Evolutionary conservation across 1,140 invertebrate species (phyloP).

Genomic region (Drosophila pruinosa): DNA sequence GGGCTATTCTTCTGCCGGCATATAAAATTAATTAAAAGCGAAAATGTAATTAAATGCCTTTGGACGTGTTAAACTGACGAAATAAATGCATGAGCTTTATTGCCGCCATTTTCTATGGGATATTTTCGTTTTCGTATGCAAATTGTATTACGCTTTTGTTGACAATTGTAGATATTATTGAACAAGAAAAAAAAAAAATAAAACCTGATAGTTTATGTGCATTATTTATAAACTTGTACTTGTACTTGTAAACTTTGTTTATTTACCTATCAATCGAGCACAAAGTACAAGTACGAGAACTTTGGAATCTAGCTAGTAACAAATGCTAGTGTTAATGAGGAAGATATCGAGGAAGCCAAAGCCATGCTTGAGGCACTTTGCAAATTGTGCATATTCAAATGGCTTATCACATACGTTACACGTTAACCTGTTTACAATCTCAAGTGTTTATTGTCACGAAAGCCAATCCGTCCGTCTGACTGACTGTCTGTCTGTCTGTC

Average conservation of each 20-base stretch:
- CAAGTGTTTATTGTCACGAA: too few species aligned
- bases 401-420: neutral
- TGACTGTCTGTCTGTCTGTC: too few species aligned
- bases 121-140: neutral
- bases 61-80: neutral
- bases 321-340: neutral
- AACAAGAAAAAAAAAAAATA: neutral
- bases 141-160: neutral
- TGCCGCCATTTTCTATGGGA: neutral
- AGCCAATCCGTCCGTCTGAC: too few species aligned
- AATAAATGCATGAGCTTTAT: neutral
- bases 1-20: constrained; percentile 3
- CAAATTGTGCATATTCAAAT: neutral
- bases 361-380: neutral
- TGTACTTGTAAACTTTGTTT: too few species aligned
- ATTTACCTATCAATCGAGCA: neutral
- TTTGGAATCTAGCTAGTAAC: constrained; percentile 3
- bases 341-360: neutral
- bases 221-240: constrained; percentile 29
- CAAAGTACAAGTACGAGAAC: constrained; percentile 22
- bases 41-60: constrained; percentile 48
- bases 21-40: constrained; percentile 51
- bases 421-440: neutral
- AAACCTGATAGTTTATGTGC: constrained; percentile 2
- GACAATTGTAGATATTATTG: constrained; percentile 6